Conservation (phyloP, 2,797 vertebrate genomes). For the Karalla daura region DNA sequence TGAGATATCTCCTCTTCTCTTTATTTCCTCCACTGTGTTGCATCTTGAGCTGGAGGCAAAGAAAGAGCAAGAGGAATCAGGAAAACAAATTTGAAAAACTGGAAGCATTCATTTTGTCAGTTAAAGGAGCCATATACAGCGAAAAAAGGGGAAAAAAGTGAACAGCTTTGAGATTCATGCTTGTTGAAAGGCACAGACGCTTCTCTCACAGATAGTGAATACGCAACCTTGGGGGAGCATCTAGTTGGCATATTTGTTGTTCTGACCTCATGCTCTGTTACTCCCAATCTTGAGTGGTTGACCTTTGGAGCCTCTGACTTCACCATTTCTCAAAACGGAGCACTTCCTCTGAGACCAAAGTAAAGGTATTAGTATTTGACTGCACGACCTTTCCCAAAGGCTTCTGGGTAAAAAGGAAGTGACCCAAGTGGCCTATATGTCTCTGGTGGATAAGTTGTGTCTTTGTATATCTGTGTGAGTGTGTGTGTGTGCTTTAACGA, state of each 20-base stretch:
- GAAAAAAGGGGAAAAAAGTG: slow-evolving; percentile 6
- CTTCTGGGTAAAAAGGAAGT: slow-evolving; percentile 76
- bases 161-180: slow-evolving; percentile 54
- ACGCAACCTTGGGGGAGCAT: slow-evolving; percentile 59
- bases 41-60: slow-evolving; percentile 65
- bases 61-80: slow-evolving; percentile 43
- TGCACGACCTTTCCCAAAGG: slow-evolving; percentile 71
- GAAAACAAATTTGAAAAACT: slow-evolving; percentile 56
- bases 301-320: slow-evolving; percentile 74
- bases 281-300: slow-evolving; percentile 58
- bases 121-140: slow-evolving; percentile 19
- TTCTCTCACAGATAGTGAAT: slow-evolving; percentile 60
- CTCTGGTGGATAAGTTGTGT: slow-evolving; percentile 50
- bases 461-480: slow-evolving; percentile 4
- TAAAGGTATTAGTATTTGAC: slow-evolving; percentile 82
- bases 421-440: slow-evolving; percentile 65
- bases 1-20: slow-evolving; percentile 63
- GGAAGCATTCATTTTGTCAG: slow-evolving; percentile 22
- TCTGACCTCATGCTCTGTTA: slow-evolving; percentile 71
- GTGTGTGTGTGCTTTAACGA: slow-evolving; percentile 4
- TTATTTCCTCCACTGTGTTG: slow-evolving; percentile 49
- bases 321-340: slow-evolving; percentile 62
- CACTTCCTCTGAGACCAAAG: slow-evolving; percentile 73
- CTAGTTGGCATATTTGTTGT: slow-evolving; percentile 67
- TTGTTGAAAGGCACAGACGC: slow-evolving; percentile 60